Percentiles rank a stretch among this genome's conserved stretches.
phyloP scores from a whole-genome alignment of 2,113 vertebrate genomes.

The Butorides virescens region DNA sequence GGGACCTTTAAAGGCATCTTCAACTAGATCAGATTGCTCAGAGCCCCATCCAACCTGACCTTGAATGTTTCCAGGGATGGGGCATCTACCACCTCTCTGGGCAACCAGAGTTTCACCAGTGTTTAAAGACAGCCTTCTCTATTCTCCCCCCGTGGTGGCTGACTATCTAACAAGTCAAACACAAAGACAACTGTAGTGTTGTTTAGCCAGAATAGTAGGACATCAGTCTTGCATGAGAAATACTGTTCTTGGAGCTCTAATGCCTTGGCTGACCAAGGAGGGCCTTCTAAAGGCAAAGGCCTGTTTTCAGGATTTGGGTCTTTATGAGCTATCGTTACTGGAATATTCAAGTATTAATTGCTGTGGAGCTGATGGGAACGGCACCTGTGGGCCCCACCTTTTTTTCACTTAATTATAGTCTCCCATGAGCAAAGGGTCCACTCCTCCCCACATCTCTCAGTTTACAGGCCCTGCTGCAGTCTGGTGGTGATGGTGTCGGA shows the following conservation, averaged over 20 bases:
- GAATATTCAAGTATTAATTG: neutral
- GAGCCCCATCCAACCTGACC: no score
- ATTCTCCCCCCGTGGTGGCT: accelerated
- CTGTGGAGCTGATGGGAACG: neutral
- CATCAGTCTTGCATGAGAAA: neutral
- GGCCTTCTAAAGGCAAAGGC: neutral
- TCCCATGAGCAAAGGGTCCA: neutral
- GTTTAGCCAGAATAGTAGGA: neutral
- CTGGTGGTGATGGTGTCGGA: neutral
- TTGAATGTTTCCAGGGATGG: no score
- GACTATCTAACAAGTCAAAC: neutral
- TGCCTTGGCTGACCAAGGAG: neutral
- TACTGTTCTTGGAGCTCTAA: neutral
- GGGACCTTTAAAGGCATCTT: no score
- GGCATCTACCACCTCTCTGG: no score
- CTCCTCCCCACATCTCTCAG: neutral
- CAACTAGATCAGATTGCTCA: no score
- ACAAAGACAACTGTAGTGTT: neutral
- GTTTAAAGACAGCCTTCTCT: neutral
- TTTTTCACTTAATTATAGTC: neutral
- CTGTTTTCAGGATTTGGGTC: neutral
- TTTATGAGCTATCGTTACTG: neutral
- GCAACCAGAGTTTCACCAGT: no score
- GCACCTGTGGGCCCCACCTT: neutral
- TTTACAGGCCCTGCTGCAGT: neutral